Evolutionary conservation across 2,888 invertebrate genomes (phyloP).

Genomic region (Hypercompe scribonia): DNA sequence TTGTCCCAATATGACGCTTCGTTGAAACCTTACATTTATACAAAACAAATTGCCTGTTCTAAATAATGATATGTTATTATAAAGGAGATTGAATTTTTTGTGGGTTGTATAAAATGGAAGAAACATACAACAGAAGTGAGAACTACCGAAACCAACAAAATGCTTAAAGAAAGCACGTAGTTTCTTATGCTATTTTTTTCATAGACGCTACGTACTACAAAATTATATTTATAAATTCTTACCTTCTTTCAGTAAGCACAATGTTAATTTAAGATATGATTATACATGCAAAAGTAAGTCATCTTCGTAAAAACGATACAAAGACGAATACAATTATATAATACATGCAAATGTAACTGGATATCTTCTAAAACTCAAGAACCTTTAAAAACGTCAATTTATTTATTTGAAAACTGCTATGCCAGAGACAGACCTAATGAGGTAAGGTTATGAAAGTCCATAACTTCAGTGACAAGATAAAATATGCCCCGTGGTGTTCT

Average conservation of each 20-base stretch:
- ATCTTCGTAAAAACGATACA: background rate
- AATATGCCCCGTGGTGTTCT: background rate
- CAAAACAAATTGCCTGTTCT: background rate
- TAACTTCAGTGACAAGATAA: background rate
- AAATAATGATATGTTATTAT: background rate
- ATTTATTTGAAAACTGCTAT: too few species aligned
- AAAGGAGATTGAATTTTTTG: background rate
- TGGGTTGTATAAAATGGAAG: background rate
- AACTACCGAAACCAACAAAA: background rate
- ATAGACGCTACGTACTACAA: too few species aligned
- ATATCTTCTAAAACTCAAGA: background rate
- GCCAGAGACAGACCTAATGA: too few species aligned
- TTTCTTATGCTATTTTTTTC: too few species aligned
- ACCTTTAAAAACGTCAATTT: too few species aligned
- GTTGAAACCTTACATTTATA: background rate
- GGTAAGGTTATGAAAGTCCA: too few species aligned
- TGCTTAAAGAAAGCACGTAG: too few species aligned
- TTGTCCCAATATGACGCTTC: slow-evolving; percentile 29
- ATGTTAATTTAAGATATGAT: too few species aligned
- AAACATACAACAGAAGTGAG: background rate
- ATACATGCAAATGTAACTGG: background rate
- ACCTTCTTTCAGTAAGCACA: too few species aligned
- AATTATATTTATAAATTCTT: too few species aligned
- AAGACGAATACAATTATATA: too few species aligned
- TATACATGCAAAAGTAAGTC: background rate